Base-by-base conservation (phyloP, 2,888 invertebrate genomes). In the Erebia epiphron region DNA sequence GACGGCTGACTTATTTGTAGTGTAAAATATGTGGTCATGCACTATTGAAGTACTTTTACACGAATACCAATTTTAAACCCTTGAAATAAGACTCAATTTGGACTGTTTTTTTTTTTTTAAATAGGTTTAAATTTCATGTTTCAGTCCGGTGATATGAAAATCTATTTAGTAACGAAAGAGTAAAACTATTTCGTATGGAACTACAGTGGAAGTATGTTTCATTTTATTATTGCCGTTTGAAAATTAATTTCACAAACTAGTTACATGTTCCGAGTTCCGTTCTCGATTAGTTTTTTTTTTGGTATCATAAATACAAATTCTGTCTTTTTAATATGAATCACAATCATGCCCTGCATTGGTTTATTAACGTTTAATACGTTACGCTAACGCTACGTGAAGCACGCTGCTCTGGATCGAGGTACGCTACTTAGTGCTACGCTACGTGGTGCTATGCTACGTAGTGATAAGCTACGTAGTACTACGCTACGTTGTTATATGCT, bases 1-100 rank as follows among this genome's bases (percentile, higher is more conserved):
- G 49, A 54, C 43, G 49, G 18, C 65, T 65, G 43, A 54, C 46
- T 71, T 66, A 72, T 69, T 72, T 56, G 66, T 72, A 62, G 50
- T 62, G 66, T 69, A 67, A 63, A 63, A n/a, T n/a, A n/a, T n/a
- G n/a, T n/a, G n/a, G n/a, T n/a, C n/a, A n/a, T n/a, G 66, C 66
- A 50, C 14, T 46, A 16, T 52, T 46, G 35, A 61, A 8, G 18
- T 13, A 21, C 7, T 16, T n/a, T 63, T 26, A 63, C 18, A 26
- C 50, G 26, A 63, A 11, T 63, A 1, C 26, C 2, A n/a, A 21
- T 9, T 63, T 50, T 50, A 49, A 50, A 26, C 4, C 63, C 9
- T 3, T 26, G 26, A 10, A 8, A 26, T 63, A 63, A 14, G 50
- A 50, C 26, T 50, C 26, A 49, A 9, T 50, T 21, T 63, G 5